Evolutionary conservation across 2,113 vertebrate genomes (phyloP), one percentile per base, ranked within the genome.

Genomic region (Passer montanus): DNA sequence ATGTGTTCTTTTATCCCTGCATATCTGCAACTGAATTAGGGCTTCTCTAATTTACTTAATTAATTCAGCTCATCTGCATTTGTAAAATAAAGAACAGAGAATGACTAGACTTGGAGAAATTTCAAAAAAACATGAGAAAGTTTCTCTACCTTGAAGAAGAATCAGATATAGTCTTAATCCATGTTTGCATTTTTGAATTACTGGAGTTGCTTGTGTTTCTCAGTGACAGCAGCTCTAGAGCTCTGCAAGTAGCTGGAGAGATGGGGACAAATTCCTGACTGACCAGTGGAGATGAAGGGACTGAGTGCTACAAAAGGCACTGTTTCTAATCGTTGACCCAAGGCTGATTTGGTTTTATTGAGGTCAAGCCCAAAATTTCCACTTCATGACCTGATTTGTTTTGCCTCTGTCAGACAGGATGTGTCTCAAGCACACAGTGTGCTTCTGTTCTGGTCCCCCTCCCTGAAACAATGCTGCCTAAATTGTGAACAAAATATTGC

Each of bases 41-140:
- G 6, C 62, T 89, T 90, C 76, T 92, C 39, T 87, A 76, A 75
- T 88, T 91, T 93, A 43, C 55, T 74, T 69, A 43, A 83, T 90
- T 82, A 80, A 78, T 90, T 87, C 82, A 94, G 47, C 46, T 93
- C n/a, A 83, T 83, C 63, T 91, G 41, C 84, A 87, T 63, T 46
- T 85, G 58, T 87, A 87, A 85, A 96, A 89, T 72, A 35, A 67
- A 87, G 46, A 91, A 37, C 58, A 73, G 70, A 53, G 41, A 64
- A 58, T 67, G n/a, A 69, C 58, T 89, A 83, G 67, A 62, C 59
- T 79, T 67, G 50, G n/a, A 84, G 80, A 84, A 84, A 68, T 69
- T 78, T 92, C 2, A 81, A 63, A 80, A 75, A 78, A 33, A 18
- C 11, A 11, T 23, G 53, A 75, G 44, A 59, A 85, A 89, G 43